Evolutionary conservation across 2,113 vertebrate genomes (phyloP).

Genomic region (Platichthys stellatus): DNA sequence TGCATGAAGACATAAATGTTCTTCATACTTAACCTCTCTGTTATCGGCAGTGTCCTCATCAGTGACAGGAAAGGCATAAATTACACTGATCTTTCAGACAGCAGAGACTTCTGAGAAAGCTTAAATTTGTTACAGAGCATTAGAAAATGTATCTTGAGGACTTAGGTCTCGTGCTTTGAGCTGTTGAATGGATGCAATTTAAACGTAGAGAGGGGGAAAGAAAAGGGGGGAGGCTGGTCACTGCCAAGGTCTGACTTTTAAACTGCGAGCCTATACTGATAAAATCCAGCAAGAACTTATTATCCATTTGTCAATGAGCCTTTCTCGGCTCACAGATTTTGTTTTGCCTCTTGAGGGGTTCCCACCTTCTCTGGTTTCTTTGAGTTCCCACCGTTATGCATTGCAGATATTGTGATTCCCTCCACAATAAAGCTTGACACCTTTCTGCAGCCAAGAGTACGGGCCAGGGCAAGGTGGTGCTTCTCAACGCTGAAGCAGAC

Average conservation of each 20-base stretch:
- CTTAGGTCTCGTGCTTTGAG: constrained; percentile 41
- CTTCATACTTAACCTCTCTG: constrained; percentile 60
- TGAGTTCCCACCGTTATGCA: constrained; percentile 32
- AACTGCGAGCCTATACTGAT: constrained; percentile 51
- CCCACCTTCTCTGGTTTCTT: constrained; percentile 43
- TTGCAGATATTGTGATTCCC: constrained; percentile 33
- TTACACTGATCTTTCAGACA: constrained; percentile 49
- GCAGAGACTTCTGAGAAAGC: constrained; percentile 40
- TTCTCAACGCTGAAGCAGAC: constrained; percentile 27
- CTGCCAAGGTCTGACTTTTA: constrained; percentile 45
- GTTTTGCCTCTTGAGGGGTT: constrained; percentile 41
- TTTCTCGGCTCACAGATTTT: constrained; percentile 40
- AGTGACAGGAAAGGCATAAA: constrained; percentile 59
- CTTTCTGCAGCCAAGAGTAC: constrained; percentile 38
- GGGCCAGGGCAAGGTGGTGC: constrained; percentile 43
- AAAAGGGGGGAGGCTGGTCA: constrained; percentile 4
- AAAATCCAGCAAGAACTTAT: constrained; percentile 46
- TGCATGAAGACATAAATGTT: constrained; percentile 53
- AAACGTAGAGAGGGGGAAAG: constrained; percentile 12
- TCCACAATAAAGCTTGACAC: constrained; percentile 51
- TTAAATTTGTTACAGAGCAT: constrained; percentile 50
- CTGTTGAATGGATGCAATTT: constrained; percentile 36
- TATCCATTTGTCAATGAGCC: constrained; percentile 45
- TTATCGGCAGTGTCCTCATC: constrained; percentile 74
- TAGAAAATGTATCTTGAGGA: constrained; percentile 31